Evolutionary conservation across 2,113 vertebrate species (phyloP), one percentile per base, ranked within the genome.

Genomic region (Meriones unguiculatus): DNA sequence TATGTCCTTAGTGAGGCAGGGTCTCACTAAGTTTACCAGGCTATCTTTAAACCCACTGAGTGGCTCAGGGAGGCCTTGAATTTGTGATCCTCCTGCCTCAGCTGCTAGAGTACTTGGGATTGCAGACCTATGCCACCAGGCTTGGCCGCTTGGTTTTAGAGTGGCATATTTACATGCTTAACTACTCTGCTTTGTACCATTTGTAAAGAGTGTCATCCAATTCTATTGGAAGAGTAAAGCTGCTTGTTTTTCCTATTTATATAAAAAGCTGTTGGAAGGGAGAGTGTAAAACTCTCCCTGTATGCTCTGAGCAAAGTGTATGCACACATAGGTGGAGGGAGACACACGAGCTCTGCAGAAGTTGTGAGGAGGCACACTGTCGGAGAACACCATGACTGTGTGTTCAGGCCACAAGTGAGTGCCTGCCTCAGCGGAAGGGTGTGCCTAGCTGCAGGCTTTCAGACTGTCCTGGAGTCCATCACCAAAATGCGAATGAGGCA

Each of bases 221-320:
- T 24, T 82, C 62, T 87, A 59, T 8, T 90, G 35, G 35, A 75
- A 78, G 17, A 64, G 73, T 67, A 87, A 65, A 38, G 1, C 30
- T 32, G 54, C 80, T 41, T 46, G 7, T 41, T 54, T 59, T 57
- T 54, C 25, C 67, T 38, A 28, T 78, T 87, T 75, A 65, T 86
- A 88, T 64, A 62, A 52, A 41, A n/a, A 72, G 32, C 70, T 25
- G 12, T 64, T 77, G 18, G 22, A 82, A 78, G 24, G 38, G 35
- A 93, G 89, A 89, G 81, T 91, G 67, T 35, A 64, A 41, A 59
- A 89, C 64, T 92, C 24, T 67, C n/a, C 11, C 17, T 54, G 12
- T 62, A 38, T 9, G 2, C 50, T 87, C 52, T 35, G 32, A 50
- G 64, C 20, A 46, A 75, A 93, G 38, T 38, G 22, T 69, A 22